Evolutionary conservation across 2,113 vertebrate genomes (phyloP), one percentile per base, ranked within the genome.

Genomic region (Laterallus jamaicensis): DNA sequence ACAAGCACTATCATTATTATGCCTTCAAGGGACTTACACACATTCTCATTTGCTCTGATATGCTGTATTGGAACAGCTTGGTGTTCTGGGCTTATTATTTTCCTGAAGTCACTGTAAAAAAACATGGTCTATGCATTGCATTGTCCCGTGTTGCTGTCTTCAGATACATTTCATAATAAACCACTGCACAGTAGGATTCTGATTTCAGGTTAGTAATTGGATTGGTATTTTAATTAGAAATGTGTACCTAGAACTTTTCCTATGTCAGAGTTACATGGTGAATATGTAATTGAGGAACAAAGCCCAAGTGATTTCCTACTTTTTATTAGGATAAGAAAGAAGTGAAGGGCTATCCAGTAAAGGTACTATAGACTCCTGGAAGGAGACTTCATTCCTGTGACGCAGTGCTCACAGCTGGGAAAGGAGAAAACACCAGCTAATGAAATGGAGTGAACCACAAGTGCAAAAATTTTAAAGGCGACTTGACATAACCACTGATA

Each of bases 221-320:
- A 79, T 54, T n/a, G 14, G n/a, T 17, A 79, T 91, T 86, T 81
- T 84, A 88, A 90, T 86, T 90, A 93, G 68, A 90, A 94, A 68
- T 55, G 64, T 68, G 54, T 12, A 78, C 35, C 55, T 55, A 75
- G 63, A 92, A 63, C 85, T 94, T 75, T 59, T 74, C 40, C 28
- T 66, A 2, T 75, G 59, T 82, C 73, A 68, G 78, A 74, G 68
- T 22, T 67, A 67, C 2, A 2, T 6, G 29, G 37, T 92, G 95
- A 92, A 93, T 88, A 52, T 50, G 35, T 29, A 93, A 93, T 40
- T 71, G 76, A 88, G 59, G 35, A 90, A 83, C 39, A 86, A 93
- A 90, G 25, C 68, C 90, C 88, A 66, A 75, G 71, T 70, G 81
- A 63, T 86, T 90, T 81, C 77, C 39, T 44, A 7, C 9, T 40